A percentile compares a stretch with the other conserved stretches of the same genome.
phyloP scores from a whole-genome alignment of 2,797 vertebrate genomes.

The Lacerta agilis region DNA sequence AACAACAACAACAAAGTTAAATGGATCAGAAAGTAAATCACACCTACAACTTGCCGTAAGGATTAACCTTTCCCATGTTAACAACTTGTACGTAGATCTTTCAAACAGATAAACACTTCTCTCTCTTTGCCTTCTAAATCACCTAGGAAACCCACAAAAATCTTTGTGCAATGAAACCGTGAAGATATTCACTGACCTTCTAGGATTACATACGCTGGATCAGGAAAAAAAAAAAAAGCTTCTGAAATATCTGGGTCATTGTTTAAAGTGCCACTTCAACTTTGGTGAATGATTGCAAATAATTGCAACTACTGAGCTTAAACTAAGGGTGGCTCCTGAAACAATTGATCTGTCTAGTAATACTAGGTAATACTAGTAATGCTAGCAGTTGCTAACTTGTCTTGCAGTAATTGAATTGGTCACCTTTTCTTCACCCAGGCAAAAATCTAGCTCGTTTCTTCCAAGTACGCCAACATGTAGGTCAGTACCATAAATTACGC shows the following conservation, averaged over 20 bases:
- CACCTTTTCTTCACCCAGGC: neutral
- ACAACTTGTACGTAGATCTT: neutral
- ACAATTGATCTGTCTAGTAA: neutral
- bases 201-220: conserved; percentile 23
- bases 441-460: neutral
- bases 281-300: conserved; percentile 33
- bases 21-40: neutral
- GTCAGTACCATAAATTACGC: neutral
- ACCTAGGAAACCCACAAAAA: conserved; percentile 29
- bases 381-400: neutral
- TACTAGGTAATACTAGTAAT: neutral
- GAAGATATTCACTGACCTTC: conserved; percentile 53
- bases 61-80: neutral
- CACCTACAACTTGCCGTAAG: neutral
- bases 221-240: conserved; percentile 41
- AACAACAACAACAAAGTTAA: neutral
- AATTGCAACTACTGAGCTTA: neutral
- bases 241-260: conserved; percentile 20
- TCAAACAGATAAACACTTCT: neutral
- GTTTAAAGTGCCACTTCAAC: neutral
- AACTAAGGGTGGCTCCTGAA: conserved; percentile 3
- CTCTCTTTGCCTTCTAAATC: neutral
- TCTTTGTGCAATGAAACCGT: conserved; percentile 34
- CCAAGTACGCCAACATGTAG: neutral
- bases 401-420: conserved; percentile 5